Conservation (phyloP, 37 sponge, comb jelly and placozoan genomes). For the Lycopodina hypogea region DNA sequence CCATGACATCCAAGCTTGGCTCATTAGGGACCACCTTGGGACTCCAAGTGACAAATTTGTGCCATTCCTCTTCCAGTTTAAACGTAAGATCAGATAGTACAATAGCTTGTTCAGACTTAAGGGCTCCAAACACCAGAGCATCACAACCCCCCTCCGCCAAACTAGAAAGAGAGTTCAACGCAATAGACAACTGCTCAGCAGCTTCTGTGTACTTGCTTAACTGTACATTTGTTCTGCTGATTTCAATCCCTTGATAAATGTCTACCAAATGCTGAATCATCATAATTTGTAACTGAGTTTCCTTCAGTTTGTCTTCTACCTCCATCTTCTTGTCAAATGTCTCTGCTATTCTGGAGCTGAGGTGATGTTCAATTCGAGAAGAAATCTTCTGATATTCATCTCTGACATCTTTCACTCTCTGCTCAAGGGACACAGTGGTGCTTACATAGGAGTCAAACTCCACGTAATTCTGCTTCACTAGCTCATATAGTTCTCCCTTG, state of each 20-base stretch:
- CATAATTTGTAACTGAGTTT: conserved; percentile 20
- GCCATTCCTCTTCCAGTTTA: conserved; percentile 40
- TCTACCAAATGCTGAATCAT: conserved; percentile 33
- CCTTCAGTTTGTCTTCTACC: conserved; percentile 29
- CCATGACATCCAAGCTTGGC: neutral
- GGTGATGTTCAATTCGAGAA: conserved; percentile 26
- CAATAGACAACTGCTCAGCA: conserved; percentile 2
- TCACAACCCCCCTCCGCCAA: conserved; percentile 29
- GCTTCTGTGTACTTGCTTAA: conserved; percentile 8
- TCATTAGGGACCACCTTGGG: conserved; percentile 12
- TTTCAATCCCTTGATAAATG: conserved; percentile 22
- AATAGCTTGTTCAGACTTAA: conserved; percentile 25
- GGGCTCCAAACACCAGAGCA: conserved; percentile 48
- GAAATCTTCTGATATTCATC: conserved; percentile 35
- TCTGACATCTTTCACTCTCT: conserved; percentile 30
- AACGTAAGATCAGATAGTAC: conserved; percentile 8
- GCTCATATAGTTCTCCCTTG: conserved; percentile 42
- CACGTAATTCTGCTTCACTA: conserved; percentile 28
- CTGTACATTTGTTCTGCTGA: conserved; percentile 4
- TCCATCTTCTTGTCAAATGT: conserved; percentile 37
- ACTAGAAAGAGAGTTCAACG: neutral
- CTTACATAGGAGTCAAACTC: conserved; percentile 43
- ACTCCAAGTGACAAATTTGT: conserved; percentile 46
- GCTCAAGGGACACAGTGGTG: conserved; percentile 9
- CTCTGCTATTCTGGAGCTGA: conserved; percentile 24